Evolutionary conservation across 2,797 vertebrate species (phyloP).

Genomic region (Anguilla anguilla): DNA sequence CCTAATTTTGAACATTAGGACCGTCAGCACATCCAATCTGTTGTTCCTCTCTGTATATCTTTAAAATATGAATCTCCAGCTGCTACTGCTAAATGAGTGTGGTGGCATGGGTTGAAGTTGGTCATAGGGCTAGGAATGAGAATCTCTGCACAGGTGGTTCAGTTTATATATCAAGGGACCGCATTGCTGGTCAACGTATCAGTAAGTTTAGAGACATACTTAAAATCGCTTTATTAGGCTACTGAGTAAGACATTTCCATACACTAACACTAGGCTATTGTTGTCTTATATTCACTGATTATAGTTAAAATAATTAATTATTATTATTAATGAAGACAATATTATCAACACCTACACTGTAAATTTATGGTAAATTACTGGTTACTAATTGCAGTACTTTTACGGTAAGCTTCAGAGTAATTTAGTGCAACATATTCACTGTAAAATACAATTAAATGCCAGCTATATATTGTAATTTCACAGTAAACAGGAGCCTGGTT

Average conservation of each 20-base stretch:
- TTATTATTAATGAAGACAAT: neutral
- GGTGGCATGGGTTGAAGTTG: neutral
- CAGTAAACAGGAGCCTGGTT: too few relatives aligned
- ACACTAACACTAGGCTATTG: neutral
- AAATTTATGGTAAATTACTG: too few relatives aligned
- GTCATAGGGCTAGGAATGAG: neutral
- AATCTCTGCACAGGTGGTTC: neutral
- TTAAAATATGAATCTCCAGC: neutral
- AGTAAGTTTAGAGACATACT: too few relatives aligned
- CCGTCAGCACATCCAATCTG: too few relatives aligned
- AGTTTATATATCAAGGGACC: neutral
- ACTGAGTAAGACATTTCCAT: neutral
- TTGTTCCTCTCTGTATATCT: neutral
- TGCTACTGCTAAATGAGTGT: neutral
- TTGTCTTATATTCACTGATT: too few relatives aligned
- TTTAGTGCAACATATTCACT: too few relatives aligned
- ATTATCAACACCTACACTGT: neutral
- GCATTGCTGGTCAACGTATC: neutral
- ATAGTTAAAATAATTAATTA: neutral
- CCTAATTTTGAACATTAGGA: neutral
- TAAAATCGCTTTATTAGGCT: too few relatives aligned
- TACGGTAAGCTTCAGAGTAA: too few relatives aligned
- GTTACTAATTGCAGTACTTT: too few relatives aligned
- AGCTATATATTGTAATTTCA: too few relatives aligned
- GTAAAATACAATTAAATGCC: too few relatives aligned